phyloP scores from a whole-genome alignment of 64 coral and sea anemone species.

The Cladopsammia gracilis region DNA sequence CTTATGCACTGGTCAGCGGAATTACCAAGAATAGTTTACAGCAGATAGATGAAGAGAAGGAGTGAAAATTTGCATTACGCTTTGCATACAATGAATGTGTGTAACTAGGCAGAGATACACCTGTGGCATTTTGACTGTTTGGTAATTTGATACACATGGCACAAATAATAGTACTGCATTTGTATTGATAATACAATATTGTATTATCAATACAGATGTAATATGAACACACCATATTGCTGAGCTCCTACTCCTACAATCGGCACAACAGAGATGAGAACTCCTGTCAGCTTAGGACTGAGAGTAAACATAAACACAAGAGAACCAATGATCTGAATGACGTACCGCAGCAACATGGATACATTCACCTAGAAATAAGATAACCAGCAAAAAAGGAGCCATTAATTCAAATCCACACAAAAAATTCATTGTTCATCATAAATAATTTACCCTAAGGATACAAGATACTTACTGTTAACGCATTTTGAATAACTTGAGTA shows the following conservation, averaged over 20 bases:
- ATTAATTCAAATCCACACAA: neutral
- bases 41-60: no score
- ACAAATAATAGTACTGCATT: no score
- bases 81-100: no score
- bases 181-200: no score
- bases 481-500: constrained; percentile 98
- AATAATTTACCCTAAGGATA: neutral
- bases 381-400: neutral
- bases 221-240: constrained; percentile 70
- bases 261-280: constrained; percentile 91
- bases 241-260: constrained; percentile 96
- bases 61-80: no score
- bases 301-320: constrained; percentile 96
- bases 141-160: no score
- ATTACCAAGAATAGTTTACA: no score
- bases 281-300: constrained; percentile 90
- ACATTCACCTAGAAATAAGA: constrained; percentile 84
- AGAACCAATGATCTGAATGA: constrained; percentile 92
- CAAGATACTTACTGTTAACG: constrained; percentile 77
- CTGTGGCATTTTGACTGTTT: no score
- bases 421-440: neutral
- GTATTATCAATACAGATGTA: no score
- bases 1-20: no score
- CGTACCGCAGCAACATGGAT: constrained; percentile 95
- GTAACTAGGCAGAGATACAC: no score